These are phyloP conservation scores for Buceros bicornis DNA, from an alignment of 2,797 vertebrate species.

Conservation along the genomic window DNA sequence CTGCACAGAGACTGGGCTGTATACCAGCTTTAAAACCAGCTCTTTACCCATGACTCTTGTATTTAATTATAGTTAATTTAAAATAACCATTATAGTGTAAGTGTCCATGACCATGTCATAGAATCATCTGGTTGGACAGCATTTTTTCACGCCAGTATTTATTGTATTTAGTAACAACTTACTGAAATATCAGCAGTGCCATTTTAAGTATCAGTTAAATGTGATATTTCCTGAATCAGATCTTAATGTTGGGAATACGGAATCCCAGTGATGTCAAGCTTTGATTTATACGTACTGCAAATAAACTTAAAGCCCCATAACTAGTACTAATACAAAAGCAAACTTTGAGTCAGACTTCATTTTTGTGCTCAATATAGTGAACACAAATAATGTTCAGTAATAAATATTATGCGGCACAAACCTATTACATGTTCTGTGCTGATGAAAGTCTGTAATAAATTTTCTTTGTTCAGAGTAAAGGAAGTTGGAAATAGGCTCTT, in stretches of 20 bases:
- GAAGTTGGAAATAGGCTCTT: neutral
- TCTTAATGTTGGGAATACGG: neutral
- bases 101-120: neutral
- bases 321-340: neutral
- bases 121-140: neutral
- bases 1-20: neutral
- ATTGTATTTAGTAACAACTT: neutral
- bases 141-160: neutral
- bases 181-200: neutral
- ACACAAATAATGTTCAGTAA: neutral
- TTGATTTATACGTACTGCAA: neutral
- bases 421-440: neutral
- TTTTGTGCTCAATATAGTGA: neutral
- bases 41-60: neutral
- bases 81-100: neutral
- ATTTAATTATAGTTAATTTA: neutral
- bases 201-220: neutral
- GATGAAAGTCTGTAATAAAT: neutral
- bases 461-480: slow-evolving; percentile 16
- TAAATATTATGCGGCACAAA: neutral
- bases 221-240: neutral
- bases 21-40: neutral
- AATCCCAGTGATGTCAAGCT: neutral
- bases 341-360: neutral
- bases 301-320: neutral